Conservation (phyloP, 2,888 invertebrate species). For the Herminia tarsipennalis region DNA sequence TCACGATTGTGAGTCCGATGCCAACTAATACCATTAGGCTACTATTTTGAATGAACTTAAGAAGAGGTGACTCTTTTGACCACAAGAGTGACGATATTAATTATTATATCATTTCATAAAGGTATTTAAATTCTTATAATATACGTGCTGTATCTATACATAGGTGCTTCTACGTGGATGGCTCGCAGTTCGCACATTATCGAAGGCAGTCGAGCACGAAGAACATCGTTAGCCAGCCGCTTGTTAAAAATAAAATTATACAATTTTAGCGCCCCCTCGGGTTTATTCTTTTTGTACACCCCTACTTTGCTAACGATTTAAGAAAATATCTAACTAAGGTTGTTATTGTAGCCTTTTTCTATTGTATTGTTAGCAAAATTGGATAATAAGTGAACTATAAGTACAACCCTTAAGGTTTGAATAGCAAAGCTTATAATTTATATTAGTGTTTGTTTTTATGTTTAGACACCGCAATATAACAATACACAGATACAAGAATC, state of each 20-base stretch:
- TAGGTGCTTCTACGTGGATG: conserved; percentile 65
- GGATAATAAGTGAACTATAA: conserved; percentile 25
- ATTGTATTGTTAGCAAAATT: conserved; percentile 26
- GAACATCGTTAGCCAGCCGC: conserved; percentile 59
- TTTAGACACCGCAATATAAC: too few species aligned
- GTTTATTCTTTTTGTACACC: conserved; percentile 46
- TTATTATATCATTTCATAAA: not conserved
- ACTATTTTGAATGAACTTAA: too few species aligned
- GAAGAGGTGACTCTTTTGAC: too few species aligned
- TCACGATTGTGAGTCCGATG: too few species aligned
- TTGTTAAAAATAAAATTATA: conserved; percentile 78
- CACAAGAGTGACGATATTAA: too few species aligned
- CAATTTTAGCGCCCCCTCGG: conserved; percentile 64
- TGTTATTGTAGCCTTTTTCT: conserved; percentile 28
- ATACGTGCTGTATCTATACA: conserved; percentile 39
- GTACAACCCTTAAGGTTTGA: conserved; percentile 4
- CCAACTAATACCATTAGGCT: too few species aligned
- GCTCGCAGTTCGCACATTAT: conserved; percentile 58
- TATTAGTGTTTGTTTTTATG: conserved; percentile 4
- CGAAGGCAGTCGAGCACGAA: conserved; percentile 69
- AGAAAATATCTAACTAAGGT: conserved; percentile 23
- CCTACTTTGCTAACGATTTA: conserved; percentile 32
- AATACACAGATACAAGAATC: too few species aligned
- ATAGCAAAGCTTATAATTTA: not conserved
- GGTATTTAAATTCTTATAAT: conserved; percentile 12